Base-by-base conservation (phyloP, 2,113 vertebrate species). In the Trichomycterus rosablanca region DNA sequence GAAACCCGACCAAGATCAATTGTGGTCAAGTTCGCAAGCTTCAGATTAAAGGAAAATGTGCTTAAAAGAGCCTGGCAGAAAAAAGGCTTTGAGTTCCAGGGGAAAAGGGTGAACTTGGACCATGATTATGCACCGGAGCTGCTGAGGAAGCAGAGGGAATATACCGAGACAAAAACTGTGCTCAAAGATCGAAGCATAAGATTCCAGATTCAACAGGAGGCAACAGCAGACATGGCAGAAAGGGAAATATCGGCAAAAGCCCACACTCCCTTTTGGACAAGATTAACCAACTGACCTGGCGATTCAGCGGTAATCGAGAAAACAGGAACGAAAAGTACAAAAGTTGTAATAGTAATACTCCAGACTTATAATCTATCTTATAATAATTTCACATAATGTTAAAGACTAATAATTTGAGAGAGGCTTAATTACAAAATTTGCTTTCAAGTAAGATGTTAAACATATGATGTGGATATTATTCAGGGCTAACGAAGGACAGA, bases 41-140 rank as follows among this genome's bases (percentile, higher is more conserved):
- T 20, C 34, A 48, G 23, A 16, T 20, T 19, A 2, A 52, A 59
- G 7, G 46, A 59, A n/a, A 1, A 42, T 6, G 9, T 67, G 8
- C 16, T 59, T 5, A 40, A 48, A 26, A 65, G 1, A 2, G 53
- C 53, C 11, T 66, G 49, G 49, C 28, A 49, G 44, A 42, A 49
- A 20, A 22, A 49, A 39, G 44, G 6, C 3, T 14, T 57, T 0
- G 37, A 43, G 16, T 10, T 40, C 2, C 20, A 43, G 14, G 44
- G 44, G n/a, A 34, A 24, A 12, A 19, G 44, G 20, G 11, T 49
- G 11, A 14, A 34, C 10, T 19, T 46, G 7, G 26, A 59, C 15
- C 9, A 59, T 20, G 16, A 48, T 14, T 60, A 60, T 35, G 18
- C 44, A 15, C 16, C 58, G 4, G 30, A 37, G 1, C 1, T 60